These are phyloP conservation scores for Limnothrissa miodon DNA, from an alignment of 2,113 vertebrate species.

Conservation along the genomic window DNA sequence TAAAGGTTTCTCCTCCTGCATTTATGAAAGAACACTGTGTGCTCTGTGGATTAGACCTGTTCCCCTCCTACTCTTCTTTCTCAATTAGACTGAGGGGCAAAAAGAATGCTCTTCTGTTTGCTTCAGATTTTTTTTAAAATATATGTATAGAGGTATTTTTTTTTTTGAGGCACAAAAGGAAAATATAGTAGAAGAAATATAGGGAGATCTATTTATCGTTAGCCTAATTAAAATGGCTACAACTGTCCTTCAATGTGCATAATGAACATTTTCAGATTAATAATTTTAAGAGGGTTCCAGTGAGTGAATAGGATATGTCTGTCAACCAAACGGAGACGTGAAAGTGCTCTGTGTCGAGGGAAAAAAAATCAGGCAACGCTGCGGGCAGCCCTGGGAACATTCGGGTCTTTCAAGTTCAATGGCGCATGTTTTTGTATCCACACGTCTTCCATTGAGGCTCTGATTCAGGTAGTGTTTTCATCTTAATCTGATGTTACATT, in stretches of 20 bases:
- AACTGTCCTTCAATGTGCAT: not conserved
- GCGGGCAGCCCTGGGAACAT: conserved; percentile 11
- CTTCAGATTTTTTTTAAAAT: not conserved
- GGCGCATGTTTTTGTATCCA: conserved; percentile 33
- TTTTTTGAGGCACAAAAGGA: not conserved
- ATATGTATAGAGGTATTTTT: not conserved
- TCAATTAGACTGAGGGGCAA: conserved; percentile 70
- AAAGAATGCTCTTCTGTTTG: conserved; percentile 23
- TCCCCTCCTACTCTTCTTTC: conserved; percentile 48
- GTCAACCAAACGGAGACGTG: not conserved
- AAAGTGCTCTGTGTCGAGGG: not conserved
- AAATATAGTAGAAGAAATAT: no score
- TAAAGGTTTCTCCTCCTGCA: conserved; percentile 74
- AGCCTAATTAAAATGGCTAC: not conserved
- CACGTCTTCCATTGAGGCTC: not conserved
- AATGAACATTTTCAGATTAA: not conserved
- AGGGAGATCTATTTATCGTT: no score
- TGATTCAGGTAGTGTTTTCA: not conserved
- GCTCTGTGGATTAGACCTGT: conserved; percentile 78
- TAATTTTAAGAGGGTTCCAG: not conserved
- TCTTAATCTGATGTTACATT: not conserved
- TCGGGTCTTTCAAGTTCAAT: conserved; percentile 31
- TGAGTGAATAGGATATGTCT: not conserved
- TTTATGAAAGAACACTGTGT: conserved; percentile 81
- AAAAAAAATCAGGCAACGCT: conserved; percentile 33